Evolutionary conservation across 2,797 vertebrate genomes (phyloP).

Genomic region (Typhlichthys eigenmanni): DNA sequence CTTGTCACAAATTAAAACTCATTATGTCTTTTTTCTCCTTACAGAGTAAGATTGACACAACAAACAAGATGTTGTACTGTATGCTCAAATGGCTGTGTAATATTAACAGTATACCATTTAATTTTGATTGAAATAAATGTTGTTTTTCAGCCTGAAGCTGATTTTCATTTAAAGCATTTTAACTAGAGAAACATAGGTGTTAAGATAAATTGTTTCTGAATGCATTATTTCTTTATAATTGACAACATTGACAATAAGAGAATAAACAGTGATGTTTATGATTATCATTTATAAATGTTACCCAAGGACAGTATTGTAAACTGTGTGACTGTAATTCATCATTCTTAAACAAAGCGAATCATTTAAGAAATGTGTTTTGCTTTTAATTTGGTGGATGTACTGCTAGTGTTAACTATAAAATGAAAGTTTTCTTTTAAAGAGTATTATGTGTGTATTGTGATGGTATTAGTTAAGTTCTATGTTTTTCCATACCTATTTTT

Average conservation of each 20-base stretch:
- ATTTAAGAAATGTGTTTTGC: conserved; percentile 8
- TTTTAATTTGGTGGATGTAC: neutral
- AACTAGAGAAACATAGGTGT: too few relatives aligned
- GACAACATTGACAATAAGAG: neutral
- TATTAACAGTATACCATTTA: conserved; percentile 5
- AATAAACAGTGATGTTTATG: neutral
- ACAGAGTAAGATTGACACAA: conserved; percentile 60
- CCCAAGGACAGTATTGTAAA: conserved; percentile 1
- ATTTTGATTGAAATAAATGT: conserved; percentile 7
- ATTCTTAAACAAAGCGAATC: neutral
- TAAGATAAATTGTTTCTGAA: too few relatives aligned
- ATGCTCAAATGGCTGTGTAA: conserved; percentile 16
- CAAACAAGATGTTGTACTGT: conserved; percentile 12
- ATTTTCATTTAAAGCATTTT: conserved; percentile 8
- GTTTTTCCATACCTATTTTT: neutral
- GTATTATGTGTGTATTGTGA: neutral
- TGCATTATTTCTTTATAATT: too few relatives aligned
- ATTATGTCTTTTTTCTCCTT: conserved; percentile 20
- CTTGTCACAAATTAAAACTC: too few relatives aligned
- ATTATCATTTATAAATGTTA: conserved; percentile 4
- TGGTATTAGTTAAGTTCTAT: neutral
- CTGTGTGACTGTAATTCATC: conserved; percentile 1
- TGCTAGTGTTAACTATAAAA: neutral
- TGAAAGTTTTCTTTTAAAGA: too few relatives aligned
- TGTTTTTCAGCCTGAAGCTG: neutral